Conservation (phyloP, 2,797 vertebrate species). For the Sciurus carolinensis region DNA sequence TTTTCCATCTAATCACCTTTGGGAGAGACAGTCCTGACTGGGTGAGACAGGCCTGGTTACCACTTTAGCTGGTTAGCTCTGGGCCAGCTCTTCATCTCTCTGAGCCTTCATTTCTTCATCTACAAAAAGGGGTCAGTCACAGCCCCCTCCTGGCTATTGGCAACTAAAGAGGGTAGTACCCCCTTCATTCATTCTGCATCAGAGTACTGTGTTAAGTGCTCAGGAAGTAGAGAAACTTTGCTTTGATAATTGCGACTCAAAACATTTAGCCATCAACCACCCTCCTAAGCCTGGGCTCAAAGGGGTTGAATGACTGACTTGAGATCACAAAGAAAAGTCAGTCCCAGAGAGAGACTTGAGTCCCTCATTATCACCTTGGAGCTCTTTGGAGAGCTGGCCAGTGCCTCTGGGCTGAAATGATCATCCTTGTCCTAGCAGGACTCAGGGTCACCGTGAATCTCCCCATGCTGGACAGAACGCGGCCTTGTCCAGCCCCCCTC, state of each 20-base stretch:
- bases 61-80: not conserved
- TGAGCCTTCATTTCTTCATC: constrained; percentile 9
- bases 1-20: not conserved
- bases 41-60: not conserved
- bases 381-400: not conserved
- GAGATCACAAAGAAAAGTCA: not conserved
- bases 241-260: not conserved
- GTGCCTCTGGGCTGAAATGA: not conserved
- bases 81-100: not conserved
- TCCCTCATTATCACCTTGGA: not conserved
- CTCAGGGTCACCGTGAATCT: not conserved
- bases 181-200: not conserved
- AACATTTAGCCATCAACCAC: not conserved
- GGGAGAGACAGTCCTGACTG: not conserved
- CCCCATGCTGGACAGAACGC: not conserved
- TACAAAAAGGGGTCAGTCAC: not conserved
- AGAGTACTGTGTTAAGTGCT: not conserved
- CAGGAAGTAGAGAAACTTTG: not conserved
- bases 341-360: not conserved
- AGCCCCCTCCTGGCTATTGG: not conserved
- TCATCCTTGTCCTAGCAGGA: not conserved
- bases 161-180: not conserved
- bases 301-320: not conserved
- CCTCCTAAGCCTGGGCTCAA: not conserved
- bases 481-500: not conserved